A percentile compares a stretch with the other conserved stretches of the same genome.
These are phyloP conservation scores for Drosophila kambysellisi DNA, from an alignment of 2,888 invertebrate species.

Conservation along the genomic window DNA sequence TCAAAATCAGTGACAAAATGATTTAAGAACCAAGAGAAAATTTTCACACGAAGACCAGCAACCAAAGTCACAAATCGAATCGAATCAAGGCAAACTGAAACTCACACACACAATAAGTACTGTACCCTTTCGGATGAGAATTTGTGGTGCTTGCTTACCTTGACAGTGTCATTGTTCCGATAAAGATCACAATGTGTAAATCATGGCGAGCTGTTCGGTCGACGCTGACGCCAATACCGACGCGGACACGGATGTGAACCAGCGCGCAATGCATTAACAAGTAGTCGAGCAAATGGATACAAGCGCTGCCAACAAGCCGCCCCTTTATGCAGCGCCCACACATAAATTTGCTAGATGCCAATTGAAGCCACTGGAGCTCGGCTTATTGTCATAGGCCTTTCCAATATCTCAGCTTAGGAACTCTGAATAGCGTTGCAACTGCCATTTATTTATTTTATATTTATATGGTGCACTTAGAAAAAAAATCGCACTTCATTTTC, in stretches of 20 bases:
- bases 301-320: slow-evolving; percentile 40
- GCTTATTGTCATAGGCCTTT: slow-evolving; percentile 74
- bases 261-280: slow-evolving; percentile 72
- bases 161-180: slow-evolving; percentile 69
- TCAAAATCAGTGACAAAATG: slow-evolving; percentile 79
- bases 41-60: slow-evolving; percentile 73
- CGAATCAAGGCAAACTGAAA: slow-evolving; percentile 48
- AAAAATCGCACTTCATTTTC: not conserved
- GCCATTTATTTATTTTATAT: slow-evolving; percentile 1
- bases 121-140: slow-evolving; percentile 74
- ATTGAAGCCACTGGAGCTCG: slow-evolving; percentile 18
- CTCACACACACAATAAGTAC: slow-evolving; percentile 32
- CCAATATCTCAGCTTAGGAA: slow-evolving; percentile 66
- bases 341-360: slow-evolving; percentile 45
- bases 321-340: slow-evolving; percentile 41
- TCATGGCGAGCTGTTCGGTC: slow-evolving; percentile 56
- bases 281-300: slow-evolving; percentile 77
- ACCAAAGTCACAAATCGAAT: slow-evolving; percentile 47
- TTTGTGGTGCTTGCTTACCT: slow-evolving; percentile 53
- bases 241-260: slow-evolving; percentile 10
- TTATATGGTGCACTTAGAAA: slow-evolving; percentile 24
- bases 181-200: slow-evolving; percentile 76
- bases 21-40: slow-evolving; percentile 75
- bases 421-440: slow-evolving; percentile 46
- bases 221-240: slow-evolving; percentile 40